Conservation (phyloP, 1,140 invertebrate species). For the Uloborus diversus region DNA sequence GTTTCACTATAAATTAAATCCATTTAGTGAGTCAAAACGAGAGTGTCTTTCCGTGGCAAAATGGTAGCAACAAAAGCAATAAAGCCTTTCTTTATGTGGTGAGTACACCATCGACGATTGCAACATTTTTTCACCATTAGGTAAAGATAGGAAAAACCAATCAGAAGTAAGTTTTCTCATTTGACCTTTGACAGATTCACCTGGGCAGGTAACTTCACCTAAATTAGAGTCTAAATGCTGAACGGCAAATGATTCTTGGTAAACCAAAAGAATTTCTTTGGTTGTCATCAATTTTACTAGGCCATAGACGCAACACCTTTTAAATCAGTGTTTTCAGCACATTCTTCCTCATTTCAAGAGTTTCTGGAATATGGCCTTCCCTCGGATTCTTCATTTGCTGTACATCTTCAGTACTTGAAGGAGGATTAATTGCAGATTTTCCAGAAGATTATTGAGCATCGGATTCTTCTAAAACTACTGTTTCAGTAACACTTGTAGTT, state of each 20-base stretch:
- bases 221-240: slow-evolving; percentile 10
- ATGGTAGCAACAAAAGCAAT: slow-evolving; percentile 14
- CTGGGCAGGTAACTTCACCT: slow-evolving; percentile 1
- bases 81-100: not conserved
- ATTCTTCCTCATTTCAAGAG: no score
- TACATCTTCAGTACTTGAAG: no score
- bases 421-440: no score
- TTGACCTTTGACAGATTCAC: not conserved
- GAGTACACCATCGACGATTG: slow-evolving; percentile 20
- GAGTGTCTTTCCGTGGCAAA: not conserved
- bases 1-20: slow-evolving; percentile 16
- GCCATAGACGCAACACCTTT: no score
- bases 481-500: no score
- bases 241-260: not conserved
- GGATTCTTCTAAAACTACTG: no score
- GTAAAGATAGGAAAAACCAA: slow-evolving; percentile 10
- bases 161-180: not conserved
- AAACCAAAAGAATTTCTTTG: no score
- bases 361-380: no score
- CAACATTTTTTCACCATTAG: not conserved
- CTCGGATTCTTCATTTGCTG: no score
- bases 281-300: no score
- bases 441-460: no score
- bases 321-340: no score
- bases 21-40: not conserved